A percentile compares a stretch with the other conserved stretches of the same genome.
These are phyloP conservation scores for Climacteris rufus DNA, from an alignment of 2,113 vertebrate genomes.

Conservation along the genomic window DNA sequence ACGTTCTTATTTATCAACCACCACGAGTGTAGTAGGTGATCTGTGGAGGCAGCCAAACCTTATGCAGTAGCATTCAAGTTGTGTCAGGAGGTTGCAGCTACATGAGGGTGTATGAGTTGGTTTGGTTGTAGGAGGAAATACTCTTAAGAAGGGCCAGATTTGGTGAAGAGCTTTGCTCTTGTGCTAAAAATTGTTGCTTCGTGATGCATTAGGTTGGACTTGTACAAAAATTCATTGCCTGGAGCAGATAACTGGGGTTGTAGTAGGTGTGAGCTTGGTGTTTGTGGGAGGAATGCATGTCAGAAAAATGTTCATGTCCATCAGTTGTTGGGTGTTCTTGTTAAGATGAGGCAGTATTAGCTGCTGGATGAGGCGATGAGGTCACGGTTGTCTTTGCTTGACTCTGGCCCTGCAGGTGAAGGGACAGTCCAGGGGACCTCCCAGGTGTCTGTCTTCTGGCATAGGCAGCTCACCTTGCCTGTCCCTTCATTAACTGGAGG, in stretches of 20 bases:
- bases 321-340: not conserved
- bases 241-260: not conserved
- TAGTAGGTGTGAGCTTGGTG: not conserved
- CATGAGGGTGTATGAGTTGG: not conserved
- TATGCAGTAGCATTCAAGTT: not conserved
- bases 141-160: not conserved
- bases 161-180: not conserved
- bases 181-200: not conserved
- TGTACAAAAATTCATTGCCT: not conserved
- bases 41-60: not conserved
- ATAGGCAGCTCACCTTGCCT: not conserved
- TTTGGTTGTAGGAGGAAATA: not conserved
- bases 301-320: not conserved
- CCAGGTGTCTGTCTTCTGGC: not conserved
- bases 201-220: not conserved
- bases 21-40: accelerated
- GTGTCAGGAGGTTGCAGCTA: not conserved
- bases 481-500: not conserved
- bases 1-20: not conserved
- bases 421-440: not conserved
- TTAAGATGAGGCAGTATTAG: not conserved
- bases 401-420: not conserved
- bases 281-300: not conserved
- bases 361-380: not conserved
- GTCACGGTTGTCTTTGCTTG: not conserved